Percentiles rank a stretch among this genome's conserved stretches.
These are phyloP conservation scores for Pelosia muscerda DNA, from an alignment of 2,888 invertebrate species.

Conservation along the genomic window DNA sequence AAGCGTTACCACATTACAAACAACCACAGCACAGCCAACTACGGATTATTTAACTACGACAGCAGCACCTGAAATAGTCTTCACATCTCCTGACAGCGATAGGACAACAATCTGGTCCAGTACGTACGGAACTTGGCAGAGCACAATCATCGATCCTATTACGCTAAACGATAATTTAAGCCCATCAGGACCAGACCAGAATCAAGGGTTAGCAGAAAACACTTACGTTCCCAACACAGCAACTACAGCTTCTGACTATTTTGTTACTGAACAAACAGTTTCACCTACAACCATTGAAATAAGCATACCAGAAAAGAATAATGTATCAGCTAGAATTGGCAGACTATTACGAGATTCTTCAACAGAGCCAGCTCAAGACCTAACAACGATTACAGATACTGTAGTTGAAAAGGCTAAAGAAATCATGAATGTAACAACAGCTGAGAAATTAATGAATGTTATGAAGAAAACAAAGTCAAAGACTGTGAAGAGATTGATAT, in stretches of 20 bases:
- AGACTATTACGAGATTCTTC: constrained; percentile 73
- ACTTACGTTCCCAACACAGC: constrained; percentile 65
- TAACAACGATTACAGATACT: constrained; percentile 89
- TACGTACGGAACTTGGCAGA: constrained; percentile 87
- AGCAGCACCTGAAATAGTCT: constrained; percentile 61
- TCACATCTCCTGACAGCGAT: constrained; percentile 76
- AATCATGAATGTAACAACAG: constrained; percentile 91
- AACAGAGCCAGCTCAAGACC: constrained; percentile 85
- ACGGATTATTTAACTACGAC: constrained; percentile 67
- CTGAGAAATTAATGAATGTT: constrained; percentile 91
- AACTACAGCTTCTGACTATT: constrained; percentile 65
- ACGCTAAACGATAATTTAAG: constrained; percentile 90
- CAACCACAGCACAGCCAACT: constrained; percentile 65
- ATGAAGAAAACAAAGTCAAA: constrained; percentile 94
- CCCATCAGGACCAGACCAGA: constrained; percentile 68
- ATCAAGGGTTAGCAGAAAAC: constrained; percentile 63
- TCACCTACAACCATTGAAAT: constrained; percentile 71
- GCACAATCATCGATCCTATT: constrained; percentile 91
- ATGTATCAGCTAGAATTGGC: constrained; percentile 69
- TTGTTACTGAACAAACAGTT: constrained; percentile 68
- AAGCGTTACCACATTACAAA: constrained; percentile 66
- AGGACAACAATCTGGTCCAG: constrained; percentile 81
- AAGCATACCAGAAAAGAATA: constrained; percentile 58
- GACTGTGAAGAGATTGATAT: constrained; percentile 90
- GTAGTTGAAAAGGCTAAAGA: constrained; percentile 91